Percentiles rank a stretch among this genome's conserved stretches.
phyloP scores from a whole-genome alignment of 2,113 vertebrate species.

The Pardalotus punctatus region DNA sequence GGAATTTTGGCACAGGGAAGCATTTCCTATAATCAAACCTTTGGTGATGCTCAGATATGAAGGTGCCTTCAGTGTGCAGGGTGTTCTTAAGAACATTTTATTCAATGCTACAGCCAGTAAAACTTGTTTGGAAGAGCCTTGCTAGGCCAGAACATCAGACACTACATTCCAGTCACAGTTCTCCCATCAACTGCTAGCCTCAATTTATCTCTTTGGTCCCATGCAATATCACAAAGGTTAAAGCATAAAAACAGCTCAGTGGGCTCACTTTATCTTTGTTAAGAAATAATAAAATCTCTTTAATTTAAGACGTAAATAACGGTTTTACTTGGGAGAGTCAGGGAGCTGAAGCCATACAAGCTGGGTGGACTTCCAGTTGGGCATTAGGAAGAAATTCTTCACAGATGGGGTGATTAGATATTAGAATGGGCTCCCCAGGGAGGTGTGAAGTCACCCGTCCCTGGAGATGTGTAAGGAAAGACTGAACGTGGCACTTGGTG shows the following conservation, averaged over 20 bases:
- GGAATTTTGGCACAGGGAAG: background rate
- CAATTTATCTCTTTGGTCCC: background rate
- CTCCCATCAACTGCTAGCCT: background rate
- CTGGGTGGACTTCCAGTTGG: background rate
- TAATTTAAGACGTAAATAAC: background rate
- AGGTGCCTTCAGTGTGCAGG: background rate
- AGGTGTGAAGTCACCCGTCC: background rate
- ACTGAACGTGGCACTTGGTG: background rate
- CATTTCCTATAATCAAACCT: background rate
- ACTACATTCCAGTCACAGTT: background rate
- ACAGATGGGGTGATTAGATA: background rate
- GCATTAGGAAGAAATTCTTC: background rate
- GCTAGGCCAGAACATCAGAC: background rate
- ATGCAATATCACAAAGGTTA: background rate
- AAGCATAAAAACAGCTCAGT: background rate
- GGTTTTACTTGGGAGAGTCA: background rate
- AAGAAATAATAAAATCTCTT: background rate
- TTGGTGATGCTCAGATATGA: background rate
- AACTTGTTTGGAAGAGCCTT: background rate
- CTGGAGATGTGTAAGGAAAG: background rate
- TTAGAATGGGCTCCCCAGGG: background rate
- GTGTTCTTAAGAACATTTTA: background rate
- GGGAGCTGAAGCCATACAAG: accelerated
- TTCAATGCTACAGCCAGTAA: background rate
- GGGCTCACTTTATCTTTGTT: background rate